phyloP scores from a whole-genome alignment of 2,113 vertebrate genomes.

The Corythornis cristatus region DNA sequence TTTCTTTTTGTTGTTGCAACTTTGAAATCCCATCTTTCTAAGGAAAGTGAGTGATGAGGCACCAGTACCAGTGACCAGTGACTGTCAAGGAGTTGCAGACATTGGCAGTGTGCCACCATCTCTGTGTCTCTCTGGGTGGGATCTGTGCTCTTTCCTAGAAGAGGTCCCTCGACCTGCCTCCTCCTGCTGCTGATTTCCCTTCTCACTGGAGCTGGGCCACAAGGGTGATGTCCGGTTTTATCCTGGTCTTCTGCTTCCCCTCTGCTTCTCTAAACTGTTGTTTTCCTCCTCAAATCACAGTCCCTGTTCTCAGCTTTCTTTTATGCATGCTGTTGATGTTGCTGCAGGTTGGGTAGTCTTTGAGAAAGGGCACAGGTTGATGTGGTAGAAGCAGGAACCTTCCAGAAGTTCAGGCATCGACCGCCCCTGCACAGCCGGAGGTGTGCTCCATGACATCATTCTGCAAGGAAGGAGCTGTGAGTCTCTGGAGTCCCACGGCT shows the following conservation, averaged over 20 bases:
- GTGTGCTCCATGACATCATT: accelerated
- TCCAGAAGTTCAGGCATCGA: accelerated
- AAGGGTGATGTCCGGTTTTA: background rate
- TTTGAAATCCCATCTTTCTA: background rate
- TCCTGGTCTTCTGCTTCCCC: background rate
- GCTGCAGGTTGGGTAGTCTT: background rate
- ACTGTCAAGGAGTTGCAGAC: background rate
- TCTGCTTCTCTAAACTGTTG: background rate
- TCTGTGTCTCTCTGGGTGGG: background rate
- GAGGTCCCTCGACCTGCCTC: background rate
- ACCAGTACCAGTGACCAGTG: background rate
- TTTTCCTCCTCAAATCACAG: background rate
- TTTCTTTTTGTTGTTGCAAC: background rate
- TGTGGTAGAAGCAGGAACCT: background rate
- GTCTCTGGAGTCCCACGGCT: accelerated
- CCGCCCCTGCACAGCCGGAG: accelerated
- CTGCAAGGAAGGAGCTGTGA: background rate
- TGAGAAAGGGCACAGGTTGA: accelerated
- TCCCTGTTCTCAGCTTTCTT: background rate
- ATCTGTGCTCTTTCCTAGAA: background rate
- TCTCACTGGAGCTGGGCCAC: background rate
- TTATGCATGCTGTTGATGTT: background rate
- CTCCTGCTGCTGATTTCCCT: accelerated
- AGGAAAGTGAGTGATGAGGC: background rate
- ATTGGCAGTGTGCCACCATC: background rate